Evolutionary conservation across 2,888 invertebrate genomes (phyloP).

Genomic region (Synergus gifuensis): DNA sequence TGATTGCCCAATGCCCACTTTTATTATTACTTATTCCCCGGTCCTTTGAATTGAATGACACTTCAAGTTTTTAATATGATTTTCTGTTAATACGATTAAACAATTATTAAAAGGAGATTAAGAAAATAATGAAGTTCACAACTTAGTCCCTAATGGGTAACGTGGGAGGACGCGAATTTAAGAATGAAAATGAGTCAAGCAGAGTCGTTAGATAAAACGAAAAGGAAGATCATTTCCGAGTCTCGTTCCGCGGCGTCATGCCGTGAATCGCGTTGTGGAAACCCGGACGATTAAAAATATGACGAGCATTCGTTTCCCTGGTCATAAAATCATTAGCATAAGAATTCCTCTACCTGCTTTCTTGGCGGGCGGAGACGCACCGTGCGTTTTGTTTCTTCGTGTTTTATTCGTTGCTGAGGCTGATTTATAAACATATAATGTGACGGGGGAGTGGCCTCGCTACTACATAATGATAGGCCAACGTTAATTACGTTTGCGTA

Average conservation of each 20-base stretch:
- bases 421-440: constrained; percentile 79
- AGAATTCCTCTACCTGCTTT: constrained; percentile 77
- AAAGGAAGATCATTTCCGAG: constrained; percentile 62
- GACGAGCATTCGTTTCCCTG: constrained; percentile 78
- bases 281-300: constrained; percentile 77
- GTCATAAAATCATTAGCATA: constrained; percentile 78
- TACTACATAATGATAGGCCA: constrained; percentile 78
- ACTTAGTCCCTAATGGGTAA: not conserved
- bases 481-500: constrained; percentile 77
- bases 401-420: constrained; percentile 63
- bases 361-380: constrained; percentile 53
- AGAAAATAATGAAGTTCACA: not conserved
- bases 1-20: not conserved
- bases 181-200: constrained; percentile 47
- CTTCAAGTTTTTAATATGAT: not conserved
- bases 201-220: constrained; percentile 4
- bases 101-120: not conserved
- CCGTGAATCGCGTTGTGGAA: constrained; percentile 66
- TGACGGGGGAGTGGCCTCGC: constrained; percentile 78
- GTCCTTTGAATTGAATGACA: not conserved
- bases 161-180: constrained; percentile 9
- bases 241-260: constrained; percentile 55
- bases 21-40: not conserved
- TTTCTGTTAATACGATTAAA: not conserved
- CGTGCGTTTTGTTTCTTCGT: constrained; percentile 53